Evolutionary conservation across 2,888 invertebrate genomes (phyloP).

Genomic region (Ormyrus thymus): DNA sequence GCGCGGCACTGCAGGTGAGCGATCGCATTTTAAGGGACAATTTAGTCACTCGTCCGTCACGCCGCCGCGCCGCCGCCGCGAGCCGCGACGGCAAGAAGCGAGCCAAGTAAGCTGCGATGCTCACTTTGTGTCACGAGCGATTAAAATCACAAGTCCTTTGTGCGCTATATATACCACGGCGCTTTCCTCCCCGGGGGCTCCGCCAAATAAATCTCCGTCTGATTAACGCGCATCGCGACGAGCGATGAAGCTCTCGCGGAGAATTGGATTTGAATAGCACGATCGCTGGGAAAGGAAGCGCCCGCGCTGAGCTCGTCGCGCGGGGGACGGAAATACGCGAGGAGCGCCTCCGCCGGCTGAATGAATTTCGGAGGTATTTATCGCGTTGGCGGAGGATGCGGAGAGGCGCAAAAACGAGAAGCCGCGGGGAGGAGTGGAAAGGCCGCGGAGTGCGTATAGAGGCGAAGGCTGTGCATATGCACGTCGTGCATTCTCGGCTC

Average conservation of each 20-base stretch:
- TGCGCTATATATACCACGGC: too few relatives aligned
- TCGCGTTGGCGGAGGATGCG: slow-evolving; percentile 41
- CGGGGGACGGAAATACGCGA: not conserved
- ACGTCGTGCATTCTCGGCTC: slow-evolving; percentile 55
- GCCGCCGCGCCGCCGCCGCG: slow-evolving; percentile 20
- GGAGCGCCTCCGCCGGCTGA: not conserved
- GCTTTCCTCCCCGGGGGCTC: too few relatives aligned
- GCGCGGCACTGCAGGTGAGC: slow-evolving; percentile 56
- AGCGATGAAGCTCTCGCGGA: too few relatives aligned
- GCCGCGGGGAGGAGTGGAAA: slow-evolving; percentile 44
- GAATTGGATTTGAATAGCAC: too few relatives aligned
- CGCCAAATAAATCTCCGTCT: too few relatives aligned
- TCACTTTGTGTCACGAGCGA: slow-evolving; percentile 55
- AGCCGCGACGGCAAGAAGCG: slow-evolving; percentile 35
- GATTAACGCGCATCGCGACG: too few relatives aligned
- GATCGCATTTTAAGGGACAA: slow-evolving; percentile 70
- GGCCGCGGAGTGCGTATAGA: slow-evolving; percentile 20
- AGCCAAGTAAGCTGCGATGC: slow-evolving; percentile 1
- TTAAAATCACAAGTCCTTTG: slow-evolving; percentile 46
- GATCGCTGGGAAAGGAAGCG: not conserved
- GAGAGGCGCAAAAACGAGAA: slow-evolving; percentile 37
- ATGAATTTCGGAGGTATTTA: slow-evolving; percentile 46
- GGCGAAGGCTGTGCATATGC: slow-evolving; percentile 49
- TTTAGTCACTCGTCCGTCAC: slow-evolving; percentile 69
- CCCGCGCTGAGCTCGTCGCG: not conserved